A percentile compares a stretch with the other conserved stretches of the same genome.
Evolutionary conservation across 2,797 vertebrate species (phyloP).

Genomic region (Setipinna tenuifilis): DNA sequence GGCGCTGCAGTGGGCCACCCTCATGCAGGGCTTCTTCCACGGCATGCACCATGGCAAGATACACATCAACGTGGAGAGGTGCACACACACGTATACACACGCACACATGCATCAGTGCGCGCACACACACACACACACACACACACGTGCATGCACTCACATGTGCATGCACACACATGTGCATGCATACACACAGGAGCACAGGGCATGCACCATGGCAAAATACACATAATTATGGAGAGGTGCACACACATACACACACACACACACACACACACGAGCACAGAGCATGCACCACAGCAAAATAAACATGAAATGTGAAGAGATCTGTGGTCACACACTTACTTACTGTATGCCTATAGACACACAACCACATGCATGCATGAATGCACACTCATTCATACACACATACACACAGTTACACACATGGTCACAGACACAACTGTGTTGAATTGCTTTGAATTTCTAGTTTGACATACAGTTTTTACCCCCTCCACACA

Average conservation of each 20-base stretch:
- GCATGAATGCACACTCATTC: too few species aligned
- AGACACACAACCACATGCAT: too few species aligned
- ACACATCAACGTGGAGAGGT: conserved; percentile 84
- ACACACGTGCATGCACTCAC: not conserved
- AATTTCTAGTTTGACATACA: not conserved
- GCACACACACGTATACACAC: not conserved
- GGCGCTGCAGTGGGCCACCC: conserved; percentile 87
- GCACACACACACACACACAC: not conserved
- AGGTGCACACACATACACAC: too few species aligned
- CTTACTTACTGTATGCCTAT: too few species aligned
- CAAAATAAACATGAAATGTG: too few species aligned
- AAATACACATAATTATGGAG: too few species aligned
- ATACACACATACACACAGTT: not conserved
- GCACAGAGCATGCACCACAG: too few species aligned
- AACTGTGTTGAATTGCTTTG: too few species aligned
- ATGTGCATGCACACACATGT: not conserved
- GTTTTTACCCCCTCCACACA: not conserved
- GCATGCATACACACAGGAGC: not conserved
- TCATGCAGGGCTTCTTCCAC: conserved; percentile 87
- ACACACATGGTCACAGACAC: not conserved
- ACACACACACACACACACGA: too few species aligned
- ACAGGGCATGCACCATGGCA: not conserved
- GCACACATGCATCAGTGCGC: not conserved
- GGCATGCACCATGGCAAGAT: conserved; percentile 81
- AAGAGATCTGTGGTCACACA: too few species aligned